Percentiles rank a stretch among this genome's conserved stretches.
These are phyloP conservation scores for Hypomecis atomaria DNA, from an alignment of 2,888 invertebrate genomes.

Conservation along the genomic window DNA sequence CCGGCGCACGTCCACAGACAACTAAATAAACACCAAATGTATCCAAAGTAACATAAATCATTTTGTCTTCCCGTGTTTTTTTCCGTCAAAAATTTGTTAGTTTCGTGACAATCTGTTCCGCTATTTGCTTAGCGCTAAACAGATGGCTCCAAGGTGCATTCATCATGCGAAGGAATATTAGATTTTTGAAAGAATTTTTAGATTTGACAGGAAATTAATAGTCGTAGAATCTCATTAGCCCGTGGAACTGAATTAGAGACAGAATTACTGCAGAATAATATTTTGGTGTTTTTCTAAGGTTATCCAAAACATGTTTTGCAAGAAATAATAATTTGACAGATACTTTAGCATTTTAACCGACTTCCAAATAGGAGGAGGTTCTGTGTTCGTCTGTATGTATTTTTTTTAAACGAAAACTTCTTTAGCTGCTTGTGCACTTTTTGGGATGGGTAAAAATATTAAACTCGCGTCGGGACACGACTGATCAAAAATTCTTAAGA, in stretches of 20 bases:
- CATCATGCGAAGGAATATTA: conserved; percentile 72
- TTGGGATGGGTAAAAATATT: too few relatives aligned
- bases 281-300: background rate
- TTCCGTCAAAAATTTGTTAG: conserved; percentile 77
- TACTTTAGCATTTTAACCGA: background rate
- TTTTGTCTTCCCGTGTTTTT: conserved; percentile 68
- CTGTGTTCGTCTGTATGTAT: too few relatives aligned
- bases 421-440: too few relatives aligned
- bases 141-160: conserved; percentile 70
- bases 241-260: conserved; percentile 29
- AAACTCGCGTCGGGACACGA: too few relatives aligned
- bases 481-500: too few relatives aligned
- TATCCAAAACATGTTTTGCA: background rate
- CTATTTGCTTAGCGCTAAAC: conserved; percentile 82
- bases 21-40: conserved; percentile 74
- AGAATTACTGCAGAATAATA: conserved; percentile 1
- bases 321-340: background rate
- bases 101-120: conserved; percentile 83
- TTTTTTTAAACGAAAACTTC: too few relatives aligned
- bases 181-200: conserved; percentile 62
- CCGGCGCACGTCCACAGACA: conserved; percentile 56
- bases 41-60: conserved; percentile 83
- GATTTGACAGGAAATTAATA: conserved; percentile 63
- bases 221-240: conserved; percentile 53
- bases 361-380: too few relatives aligned